Evolutionary conservation across 2,888 invertebrate genomes (phyloP).

Genomic region (Dendrolimus pini): DNA sequence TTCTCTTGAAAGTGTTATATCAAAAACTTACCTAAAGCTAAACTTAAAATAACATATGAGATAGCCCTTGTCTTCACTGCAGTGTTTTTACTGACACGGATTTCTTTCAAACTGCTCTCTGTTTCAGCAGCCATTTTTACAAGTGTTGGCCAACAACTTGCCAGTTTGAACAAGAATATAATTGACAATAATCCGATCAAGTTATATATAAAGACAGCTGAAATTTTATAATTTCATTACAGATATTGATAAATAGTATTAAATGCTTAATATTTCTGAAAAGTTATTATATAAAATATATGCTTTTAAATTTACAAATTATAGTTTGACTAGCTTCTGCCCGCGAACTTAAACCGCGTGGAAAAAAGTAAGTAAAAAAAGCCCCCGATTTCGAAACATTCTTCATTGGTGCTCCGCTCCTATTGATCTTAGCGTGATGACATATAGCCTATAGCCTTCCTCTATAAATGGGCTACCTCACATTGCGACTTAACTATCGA

Average conservation of each 20-base stretch:
- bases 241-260: too few relatives aligned
- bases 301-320: neutral
- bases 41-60: slow-evolving; percentile 19
- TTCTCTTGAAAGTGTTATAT: neutral
- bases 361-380: too few relatives aligned
- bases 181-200: slow-evolving; percentile 15
- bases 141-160: slow-evolving; percentile 30
- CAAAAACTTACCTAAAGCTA: slow-evolving; percentile 28
- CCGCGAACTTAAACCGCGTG: too few relatives aligned
- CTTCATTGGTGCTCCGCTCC: too few relatives aligned
- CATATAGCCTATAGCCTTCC: too few relatives aligned
- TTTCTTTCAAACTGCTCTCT: slow-evolving; percentile 22
- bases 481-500: too few relatives aligned
- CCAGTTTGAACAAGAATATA: slow-evolving; percentile 23
- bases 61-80: slow-evolving; percentile 16
- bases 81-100: slow-evolving; percentile 16
- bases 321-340: too few relatives aligned
- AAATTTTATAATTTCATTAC: slow-evolving; percentile 9
- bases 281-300: neutral
- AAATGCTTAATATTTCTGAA: too few relatives aligned
- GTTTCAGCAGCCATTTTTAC: slow-evolving; percentile 23
- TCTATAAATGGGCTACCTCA: too few relatives aligned
- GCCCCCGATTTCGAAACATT: too few relatives aligned
- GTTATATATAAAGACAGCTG: slow-evolving; percentile 29
- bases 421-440: too few relatives aligned